Percentiles rank a stretch among this genome's conserved stretches.
Evolutionary conservation across 2,888 invertebrate genomes (phyloP).

Genomic region (Morinoia aosen): DNA sequence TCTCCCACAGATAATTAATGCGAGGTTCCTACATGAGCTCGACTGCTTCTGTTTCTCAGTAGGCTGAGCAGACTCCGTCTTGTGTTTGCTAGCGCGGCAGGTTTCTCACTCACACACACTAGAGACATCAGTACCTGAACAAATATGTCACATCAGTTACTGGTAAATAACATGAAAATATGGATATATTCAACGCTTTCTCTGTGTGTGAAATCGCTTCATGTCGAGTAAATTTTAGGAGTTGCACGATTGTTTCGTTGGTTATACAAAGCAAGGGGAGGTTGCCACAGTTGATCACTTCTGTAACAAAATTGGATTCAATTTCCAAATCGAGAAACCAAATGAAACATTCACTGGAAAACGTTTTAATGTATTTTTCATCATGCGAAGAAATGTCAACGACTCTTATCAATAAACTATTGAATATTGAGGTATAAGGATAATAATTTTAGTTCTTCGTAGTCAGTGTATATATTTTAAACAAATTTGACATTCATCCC

Average conservation of each 20-base stretch:
- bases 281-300: not conserved
- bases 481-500: no score
- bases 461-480: no score
- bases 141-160: not conserved
- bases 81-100: not conserved
- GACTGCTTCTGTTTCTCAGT: not conserved
- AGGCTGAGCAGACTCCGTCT: not conserved
- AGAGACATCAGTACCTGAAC: not conserved
- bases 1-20: not conserved
- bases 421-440: no score
- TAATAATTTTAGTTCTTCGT: no score
- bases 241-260: not conserved
- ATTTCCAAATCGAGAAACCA: not conserved
- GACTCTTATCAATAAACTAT: no score
- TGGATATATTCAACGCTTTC: not conserved
- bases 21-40: not conserved
- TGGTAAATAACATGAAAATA: not conserved
- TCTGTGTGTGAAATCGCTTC: not conserved
- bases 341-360: not conserved
- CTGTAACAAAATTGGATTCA: not conserved
- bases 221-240: not conserved
- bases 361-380: no score
- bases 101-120: not conserved
- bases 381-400: no score
- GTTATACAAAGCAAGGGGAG: not conserved